Evolutionary conservation across 2,888 invertebrate species (phyloP).

Genomic region (Dolichopus griseipennis): DNA sequence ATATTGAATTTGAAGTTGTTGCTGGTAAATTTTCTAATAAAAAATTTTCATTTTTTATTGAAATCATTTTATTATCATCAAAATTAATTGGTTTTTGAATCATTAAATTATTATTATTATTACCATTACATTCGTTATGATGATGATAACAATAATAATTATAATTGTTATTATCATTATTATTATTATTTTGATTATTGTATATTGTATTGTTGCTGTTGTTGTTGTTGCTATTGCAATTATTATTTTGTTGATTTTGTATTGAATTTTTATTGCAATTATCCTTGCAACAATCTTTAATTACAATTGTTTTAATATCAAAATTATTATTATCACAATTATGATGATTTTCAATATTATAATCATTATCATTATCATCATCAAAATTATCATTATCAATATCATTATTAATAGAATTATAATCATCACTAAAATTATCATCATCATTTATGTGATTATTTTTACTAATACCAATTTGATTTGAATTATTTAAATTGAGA

Average conservation of each 20-base stretch:
- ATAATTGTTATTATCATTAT: not conserved
- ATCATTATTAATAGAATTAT: not conserved
- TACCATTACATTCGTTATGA: not conserved
- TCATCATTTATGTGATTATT: not conserved
- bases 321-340: not conserved
- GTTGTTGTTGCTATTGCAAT: not conserved
- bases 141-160: not conserved
- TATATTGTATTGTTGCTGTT: not conserved
- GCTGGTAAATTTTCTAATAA: not conserved
- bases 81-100: not conserved
- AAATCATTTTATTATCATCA: slow-evolving; percentile 2
- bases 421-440: not conserved
- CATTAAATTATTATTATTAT: slow-evolving; percentile 4
- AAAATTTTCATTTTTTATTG: not conserved
- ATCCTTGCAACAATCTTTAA: not conserved
- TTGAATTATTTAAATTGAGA: not conserved
- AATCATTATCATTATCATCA: slow-evolving; percentile 7
- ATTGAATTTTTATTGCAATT: not conserved
- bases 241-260: not conserved
- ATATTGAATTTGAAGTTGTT: not conserved
- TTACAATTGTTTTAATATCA: not conserved
- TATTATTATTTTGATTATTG: not conserved
- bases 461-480: not conserved
- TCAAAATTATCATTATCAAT: slow-evolving; percentile 2
- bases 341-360: not conserved